Conservation (phyloP, 1,140 invertebrate species). For the Eulimnadia texana region DNA sequence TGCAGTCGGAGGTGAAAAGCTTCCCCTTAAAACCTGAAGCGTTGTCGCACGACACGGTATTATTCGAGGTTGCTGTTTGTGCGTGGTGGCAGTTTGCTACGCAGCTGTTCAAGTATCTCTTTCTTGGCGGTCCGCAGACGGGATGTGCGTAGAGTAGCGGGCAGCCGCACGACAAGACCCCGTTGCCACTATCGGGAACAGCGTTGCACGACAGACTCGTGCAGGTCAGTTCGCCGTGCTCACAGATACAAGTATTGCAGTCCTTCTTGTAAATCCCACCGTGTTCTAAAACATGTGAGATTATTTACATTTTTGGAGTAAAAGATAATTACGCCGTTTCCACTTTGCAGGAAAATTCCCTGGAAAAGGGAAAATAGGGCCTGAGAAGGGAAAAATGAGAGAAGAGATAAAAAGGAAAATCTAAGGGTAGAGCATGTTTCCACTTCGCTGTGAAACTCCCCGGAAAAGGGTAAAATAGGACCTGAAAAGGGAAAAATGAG, state of each 20-base stretch:
- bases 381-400: no score
- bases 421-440: no score
- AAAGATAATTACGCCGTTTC: background rate
- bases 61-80: background rate
- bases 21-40: background rate
- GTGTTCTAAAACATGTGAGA: background rate
- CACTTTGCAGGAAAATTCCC: background rate
- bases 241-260: conserved; percentile 1
- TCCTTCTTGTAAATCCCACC: background rate
- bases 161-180: background rate
- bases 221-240: conserved; percentile 4
- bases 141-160: background rate
- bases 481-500: no score
- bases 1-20: conserved; percentile 1
- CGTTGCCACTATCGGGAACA: background rate
- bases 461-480: no score
- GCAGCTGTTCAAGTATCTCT: background rate
- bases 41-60: background rate
- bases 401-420: no score
- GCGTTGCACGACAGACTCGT: background rate
- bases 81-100: conserved; percentile 4
- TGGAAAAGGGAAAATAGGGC: background rate
- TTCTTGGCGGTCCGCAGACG: background rate
- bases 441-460: no score
- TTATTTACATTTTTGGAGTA: background rate